Evolutionary conservation across 2,888 invertebrate genomes (phyloP).

Genomic region (Prosapia bicincta): DNA sequence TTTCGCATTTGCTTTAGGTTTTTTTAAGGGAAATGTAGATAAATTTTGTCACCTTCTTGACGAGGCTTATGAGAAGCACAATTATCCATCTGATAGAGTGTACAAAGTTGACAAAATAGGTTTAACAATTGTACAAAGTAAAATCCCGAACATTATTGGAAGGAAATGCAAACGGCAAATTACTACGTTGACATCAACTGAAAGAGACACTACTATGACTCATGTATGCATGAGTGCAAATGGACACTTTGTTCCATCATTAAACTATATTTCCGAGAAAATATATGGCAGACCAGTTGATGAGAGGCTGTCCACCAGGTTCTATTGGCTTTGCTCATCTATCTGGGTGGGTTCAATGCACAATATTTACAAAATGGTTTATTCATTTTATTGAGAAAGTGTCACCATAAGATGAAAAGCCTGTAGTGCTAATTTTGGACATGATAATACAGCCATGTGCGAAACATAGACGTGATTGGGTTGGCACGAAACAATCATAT

Average conservation of each 20-base stretch:
- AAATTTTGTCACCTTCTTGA: constrained; percentile 19
- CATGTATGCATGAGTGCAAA: constrained; percentile 41
- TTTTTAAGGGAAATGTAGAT: constrained; percentile 22
- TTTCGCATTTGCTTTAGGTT: constrained; percentile 22
- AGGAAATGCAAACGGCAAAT: constrained; percentile 43
- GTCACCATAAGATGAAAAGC: background rate
- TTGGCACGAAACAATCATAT: too few relatives aligned
- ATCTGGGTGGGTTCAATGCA: constrained; percentile 42
- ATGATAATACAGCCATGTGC: background rate
- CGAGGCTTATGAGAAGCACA: constrained; percentile 33
- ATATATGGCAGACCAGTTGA: constrained; percentile 41
- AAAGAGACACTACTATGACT: constrained; percentile 42
- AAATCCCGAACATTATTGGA: constrained; percentile 39
- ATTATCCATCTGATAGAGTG: constrained; percentile 28
- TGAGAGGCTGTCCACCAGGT: constrained; percentile 41
- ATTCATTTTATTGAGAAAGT: constrained; percentile 38
- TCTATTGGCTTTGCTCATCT: constrained; percentile 41
- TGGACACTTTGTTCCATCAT: constrained; percentile 42
- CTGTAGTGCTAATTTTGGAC: background rate
- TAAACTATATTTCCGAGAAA: constrained; percentile 42
- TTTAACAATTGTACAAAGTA: too few relatives aligned
- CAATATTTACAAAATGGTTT: constrained; percentile 43
- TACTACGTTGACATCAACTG: constrained; percentile 41
- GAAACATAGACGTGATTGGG: too few relatives aligned
- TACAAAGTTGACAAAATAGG: constrained; percentile 44